These are phyloP conservation scores for Dynastes maya DNA, from an alignment of 2,888 invertebrate species.

Conservation along the genomic window DNA sequence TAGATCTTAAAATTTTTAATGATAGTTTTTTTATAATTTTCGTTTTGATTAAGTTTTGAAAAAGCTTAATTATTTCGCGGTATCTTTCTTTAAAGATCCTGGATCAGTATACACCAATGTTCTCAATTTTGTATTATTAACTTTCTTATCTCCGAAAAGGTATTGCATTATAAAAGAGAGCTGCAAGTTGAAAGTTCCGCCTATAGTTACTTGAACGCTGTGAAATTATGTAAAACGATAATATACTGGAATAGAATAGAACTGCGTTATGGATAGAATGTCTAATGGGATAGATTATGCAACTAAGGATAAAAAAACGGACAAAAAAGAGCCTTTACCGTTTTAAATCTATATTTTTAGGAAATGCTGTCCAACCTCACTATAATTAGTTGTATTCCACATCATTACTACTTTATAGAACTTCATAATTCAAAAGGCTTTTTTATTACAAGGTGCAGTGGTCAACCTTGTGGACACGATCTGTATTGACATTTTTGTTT, in stretches of 20 bases:
- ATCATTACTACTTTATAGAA: background rate
- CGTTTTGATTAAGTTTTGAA: too few relatives aligned
- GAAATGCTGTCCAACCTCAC: background rate
- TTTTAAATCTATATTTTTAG: background rate
- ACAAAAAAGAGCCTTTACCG: background rate
- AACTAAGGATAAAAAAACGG: background rate
- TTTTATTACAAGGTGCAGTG: slow-evolving; percentile 25
- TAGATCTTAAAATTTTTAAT: too few relatives aligned
- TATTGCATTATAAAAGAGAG: background rate
- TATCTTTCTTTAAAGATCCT: background rate
- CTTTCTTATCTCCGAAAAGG: slow-evolving; percentile 14
- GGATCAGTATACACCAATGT: background rate
- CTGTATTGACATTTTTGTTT: slow-evolving; percentile 32
- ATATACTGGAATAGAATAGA: slow-evolving; percentile 12
- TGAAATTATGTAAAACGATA: slow-evolving; percentile 22
- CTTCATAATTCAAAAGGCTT: background rate
- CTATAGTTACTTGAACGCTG: background rate
- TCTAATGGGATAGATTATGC: slow-evolving; percentile 4
- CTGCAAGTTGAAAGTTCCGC: slow-evolving; percentile 9
- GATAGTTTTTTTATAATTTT: too few relatives aligned
- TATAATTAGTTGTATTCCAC: background rate
- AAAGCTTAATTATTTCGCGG: background rate
- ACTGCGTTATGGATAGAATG: slow-evolving; percentile 20
- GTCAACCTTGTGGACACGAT: slow-evolving; percentile 33
- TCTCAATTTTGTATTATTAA: slow-evolving; percentile 4